These are phyloP conservation scores for Chlorocebus sabaeus DNA, from an alignment of 2,113 vertebrate genomes.

Conservation along the genomic window DNA sequence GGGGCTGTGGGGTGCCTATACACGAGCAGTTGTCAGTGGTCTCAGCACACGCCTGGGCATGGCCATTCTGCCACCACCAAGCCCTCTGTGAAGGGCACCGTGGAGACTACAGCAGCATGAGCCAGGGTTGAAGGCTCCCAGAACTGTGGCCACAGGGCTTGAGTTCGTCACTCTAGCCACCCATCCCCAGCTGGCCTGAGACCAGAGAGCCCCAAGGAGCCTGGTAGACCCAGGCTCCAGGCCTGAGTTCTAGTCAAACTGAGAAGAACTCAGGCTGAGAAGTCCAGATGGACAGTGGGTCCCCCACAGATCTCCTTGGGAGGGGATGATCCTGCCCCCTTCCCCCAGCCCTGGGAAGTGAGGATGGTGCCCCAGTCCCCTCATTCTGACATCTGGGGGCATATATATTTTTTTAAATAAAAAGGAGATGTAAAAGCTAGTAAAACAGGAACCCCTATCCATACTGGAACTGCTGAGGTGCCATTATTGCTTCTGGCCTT, in stretches of 20 bases:
- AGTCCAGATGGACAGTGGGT: not conserved
- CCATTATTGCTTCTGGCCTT: slow-evolving; percentile 45
- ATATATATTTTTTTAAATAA: slow-evolving; percentile 9
- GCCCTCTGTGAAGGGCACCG: not conserved
- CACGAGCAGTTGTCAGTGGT: not conserved
- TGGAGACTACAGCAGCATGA: fast-evolving
- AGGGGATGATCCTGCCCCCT: not conserved
- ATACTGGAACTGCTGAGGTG: not conserved
- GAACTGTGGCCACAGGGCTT: not conserved
- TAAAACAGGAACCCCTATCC: not conserved
- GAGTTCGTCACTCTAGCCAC: not conserved
- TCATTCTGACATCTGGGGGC: not conserved
- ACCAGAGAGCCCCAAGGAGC: not conserved
- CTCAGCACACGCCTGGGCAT: not conserved
- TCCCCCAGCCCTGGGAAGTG: not conserved
- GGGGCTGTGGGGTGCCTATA: not conserved
- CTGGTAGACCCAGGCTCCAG: not conserved
- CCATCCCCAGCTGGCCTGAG: not conserved
- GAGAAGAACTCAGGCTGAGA: not conserved
- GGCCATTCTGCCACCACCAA: not conserved
- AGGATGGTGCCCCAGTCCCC: not conserved
- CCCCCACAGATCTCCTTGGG: not conserved
- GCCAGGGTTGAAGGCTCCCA: not conserved
- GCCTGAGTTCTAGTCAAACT: not conserved
- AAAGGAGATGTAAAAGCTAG: slow-evolving; percentile 44